These are phyloP conservation scores for Morone chrysops DNA, from an alignment of 2,113 vertebrate genomes.

Conservation along the genomic window DNA sequence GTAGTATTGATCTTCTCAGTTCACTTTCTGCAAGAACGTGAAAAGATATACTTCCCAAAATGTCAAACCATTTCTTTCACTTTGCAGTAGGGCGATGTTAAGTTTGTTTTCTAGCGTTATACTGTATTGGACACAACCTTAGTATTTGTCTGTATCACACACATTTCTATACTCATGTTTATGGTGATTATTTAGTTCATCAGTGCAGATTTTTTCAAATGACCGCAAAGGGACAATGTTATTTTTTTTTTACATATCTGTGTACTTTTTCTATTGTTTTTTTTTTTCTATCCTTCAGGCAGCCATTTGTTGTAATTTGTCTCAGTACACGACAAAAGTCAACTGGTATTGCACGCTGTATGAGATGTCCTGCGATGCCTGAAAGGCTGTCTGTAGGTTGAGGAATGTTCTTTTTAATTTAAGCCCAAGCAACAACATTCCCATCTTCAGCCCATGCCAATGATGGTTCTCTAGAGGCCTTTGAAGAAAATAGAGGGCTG, in stretches of 20 bases:
- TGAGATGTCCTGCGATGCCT: not conserved
- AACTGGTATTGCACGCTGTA: not conserved
- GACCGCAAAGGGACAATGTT: too few relatives aligned
- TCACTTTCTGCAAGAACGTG: too few relatives aligned
- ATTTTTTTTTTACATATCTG: too few relatives aligned
- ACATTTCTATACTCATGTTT: not conserved
- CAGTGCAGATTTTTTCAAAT: too few relatives aligned
- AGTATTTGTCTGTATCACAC: not conserved
- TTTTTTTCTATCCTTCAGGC: not conserved
- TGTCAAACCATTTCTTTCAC: not conserved
- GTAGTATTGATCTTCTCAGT: not conserved
- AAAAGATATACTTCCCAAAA: not conserved
- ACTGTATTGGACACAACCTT: not conserved
- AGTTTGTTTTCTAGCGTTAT: too few relatives aligned
- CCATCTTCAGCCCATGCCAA: constrained; percentile 14
- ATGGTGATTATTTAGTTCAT: not conserved
- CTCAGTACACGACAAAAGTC: not conserved
- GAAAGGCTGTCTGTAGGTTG: not conserved
- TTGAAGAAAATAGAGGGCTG: constrained; percentile 67
- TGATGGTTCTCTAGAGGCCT: constrained; percentile 32
- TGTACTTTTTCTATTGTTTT: too few relatives aligned
- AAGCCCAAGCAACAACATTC: constrained; percentile 22
- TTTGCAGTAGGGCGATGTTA: too few relatives aligned
- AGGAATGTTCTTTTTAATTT: constrained; percentile 49
- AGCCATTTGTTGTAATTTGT: not conserved